phyloP scores from a whole-genome alignment of 1,140 invertebrate species.

The Oncopodura yosiiana region DNA sequence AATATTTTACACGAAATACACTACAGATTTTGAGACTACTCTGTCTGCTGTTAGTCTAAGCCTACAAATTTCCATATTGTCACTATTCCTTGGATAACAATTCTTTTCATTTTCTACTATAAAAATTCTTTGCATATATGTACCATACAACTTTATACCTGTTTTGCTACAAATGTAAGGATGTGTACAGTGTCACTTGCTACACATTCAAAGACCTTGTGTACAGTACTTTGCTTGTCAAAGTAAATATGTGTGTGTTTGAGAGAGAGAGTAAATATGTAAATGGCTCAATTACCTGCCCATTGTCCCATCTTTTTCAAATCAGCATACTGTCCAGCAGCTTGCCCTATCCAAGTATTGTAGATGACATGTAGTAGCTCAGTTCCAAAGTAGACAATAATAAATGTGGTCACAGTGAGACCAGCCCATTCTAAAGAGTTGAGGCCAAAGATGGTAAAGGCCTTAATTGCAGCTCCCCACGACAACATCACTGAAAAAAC shows the following conservation, averaged over 20 bases:
- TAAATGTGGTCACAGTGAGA: slow-evolving; percentile 29
- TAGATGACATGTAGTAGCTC: slow-evolving; percentile 36
- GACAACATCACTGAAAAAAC: slow-evolving; percentile 21
- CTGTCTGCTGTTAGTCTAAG: too few species aligned
- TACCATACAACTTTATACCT: too few species aligned
- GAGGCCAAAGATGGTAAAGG: slow-evolving; percentile 30
- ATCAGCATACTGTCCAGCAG: slow-evolving; percentile 38
- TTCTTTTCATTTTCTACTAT: too few species aligned
- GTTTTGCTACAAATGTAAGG: too few species aligned
- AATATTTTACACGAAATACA: too few species aligned
- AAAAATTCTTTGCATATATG: too few species aligned
- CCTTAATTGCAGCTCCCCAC: slow-evolving; percentile 35
- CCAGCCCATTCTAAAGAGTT: slow-evolving; percentile 35
- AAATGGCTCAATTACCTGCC: too few species aligned
- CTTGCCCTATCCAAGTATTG: slow-evolving; percentile 38
- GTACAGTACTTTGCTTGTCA: background rate
- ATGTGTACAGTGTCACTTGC: too few species aligned
- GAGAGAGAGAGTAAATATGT: background rate
- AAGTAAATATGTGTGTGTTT: background rate
- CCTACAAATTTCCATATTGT: too few species aligned
- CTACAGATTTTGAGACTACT: too few species aligned
- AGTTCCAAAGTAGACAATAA: slow-evolving; percentile 33
- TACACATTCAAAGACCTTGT: background rate
- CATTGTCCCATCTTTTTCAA: slow-evolving; percentile 39
- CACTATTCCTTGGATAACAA: too few species aligned